phyloP scores from a whole-genome alignment of 64 coral and sea anemone species.

The Pocillopora damicornis region DNA sequence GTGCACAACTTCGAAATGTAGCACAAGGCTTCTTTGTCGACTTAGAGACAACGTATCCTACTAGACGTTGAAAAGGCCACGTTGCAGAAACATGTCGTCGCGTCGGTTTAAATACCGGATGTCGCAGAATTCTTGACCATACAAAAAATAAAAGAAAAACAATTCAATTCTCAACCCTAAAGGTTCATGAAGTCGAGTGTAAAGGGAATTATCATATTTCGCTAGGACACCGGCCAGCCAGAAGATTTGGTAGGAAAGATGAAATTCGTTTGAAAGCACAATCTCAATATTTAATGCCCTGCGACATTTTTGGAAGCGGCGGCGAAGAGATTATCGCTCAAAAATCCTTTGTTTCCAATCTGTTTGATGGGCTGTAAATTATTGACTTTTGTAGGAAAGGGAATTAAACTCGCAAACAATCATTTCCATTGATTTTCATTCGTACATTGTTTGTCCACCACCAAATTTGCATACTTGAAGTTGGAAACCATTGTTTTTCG shows the following conservation, averaged over 20 bases:
- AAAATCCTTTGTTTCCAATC: background rate
- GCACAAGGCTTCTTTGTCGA: background rate
- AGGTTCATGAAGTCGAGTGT: background rate
- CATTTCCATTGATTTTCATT: background rate
- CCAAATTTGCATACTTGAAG: conserved; percentile 35
- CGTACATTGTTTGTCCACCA: conserved; percentile 7
- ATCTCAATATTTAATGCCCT: conserved; percentile 31
- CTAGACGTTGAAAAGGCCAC: background rate
- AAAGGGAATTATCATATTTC: background rate
- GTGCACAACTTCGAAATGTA: background rate
- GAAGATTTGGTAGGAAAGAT: background rate
- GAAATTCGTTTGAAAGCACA: background rate
- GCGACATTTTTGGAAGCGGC: conserved; percentile 16
- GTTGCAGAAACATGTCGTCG: background rate
- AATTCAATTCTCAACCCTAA: too few relatives aligned
- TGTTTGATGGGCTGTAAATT: conserved; percentile 14
- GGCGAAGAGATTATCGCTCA: background rate
- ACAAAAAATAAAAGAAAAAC: background rate
- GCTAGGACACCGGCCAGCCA: background rate
- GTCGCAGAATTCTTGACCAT: background rate
- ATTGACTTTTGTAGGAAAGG: conserved; percentile 27
- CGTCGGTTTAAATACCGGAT: background rate
- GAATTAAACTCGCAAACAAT: conserved; percentile 3
- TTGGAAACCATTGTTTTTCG: conserved; percentile 31
- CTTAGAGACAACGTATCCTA: background rate